Base-by-base conservation (phyloP, 2,888 invertebrate species). In the Empis livida region DNA sequence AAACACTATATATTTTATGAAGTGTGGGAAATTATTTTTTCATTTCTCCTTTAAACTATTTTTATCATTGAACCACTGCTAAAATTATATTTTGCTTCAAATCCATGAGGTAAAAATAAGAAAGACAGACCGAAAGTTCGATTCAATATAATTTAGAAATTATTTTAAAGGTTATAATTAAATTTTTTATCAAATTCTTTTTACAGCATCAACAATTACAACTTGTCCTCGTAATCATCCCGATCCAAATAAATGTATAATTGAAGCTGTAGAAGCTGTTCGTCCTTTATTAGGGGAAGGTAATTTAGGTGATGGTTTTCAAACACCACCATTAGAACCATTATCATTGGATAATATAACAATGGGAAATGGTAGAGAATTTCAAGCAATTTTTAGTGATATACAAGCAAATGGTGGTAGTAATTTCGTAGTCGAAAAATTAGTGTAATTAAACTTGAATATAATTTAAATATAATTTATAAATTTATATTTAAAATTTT, bases 181-280 rank as follows among this genome's bases (percentile, higher is more conserved):
- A n/a, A n/a, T n/a, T n/a, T n/a, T n/a, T n/a, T n/a, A n/a, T n/a
- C n/a, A n/a, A n/a, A n/a, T 8, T 27, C 5, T 48, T 17, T 39
- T 55, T 55, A 5, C 45, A 65, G 65, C 65, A 16, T 59, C 61
- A 27, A 58, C 61, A 30, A 68, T 69, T 45, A 59, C 54, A 23
- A 64, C 68, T 23, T 69, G 69, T 49, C 58, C 60, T n/a, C 62
- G 69, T 14, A 60, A 63, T 54, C 62, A 66, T 55, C 67, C 65
- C 3, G 59, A 67, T 46, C 51, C 65, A 45, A 61, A 65, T 31
- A 57, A 60, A 16, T 69, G 69, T 50, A 67, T 69, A 10, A 57
- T 67, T 5, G 56, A 61, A 42, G 63, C 65, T 14, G 66, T 68
- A 1, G 61, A 64, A 40, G 50, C 55, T 20, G 53, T 69, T 23